Evolutionary conservation across 1,140 invertebrate species (phyloP).

Genomic region (Solenopsis invicta): DNA sequence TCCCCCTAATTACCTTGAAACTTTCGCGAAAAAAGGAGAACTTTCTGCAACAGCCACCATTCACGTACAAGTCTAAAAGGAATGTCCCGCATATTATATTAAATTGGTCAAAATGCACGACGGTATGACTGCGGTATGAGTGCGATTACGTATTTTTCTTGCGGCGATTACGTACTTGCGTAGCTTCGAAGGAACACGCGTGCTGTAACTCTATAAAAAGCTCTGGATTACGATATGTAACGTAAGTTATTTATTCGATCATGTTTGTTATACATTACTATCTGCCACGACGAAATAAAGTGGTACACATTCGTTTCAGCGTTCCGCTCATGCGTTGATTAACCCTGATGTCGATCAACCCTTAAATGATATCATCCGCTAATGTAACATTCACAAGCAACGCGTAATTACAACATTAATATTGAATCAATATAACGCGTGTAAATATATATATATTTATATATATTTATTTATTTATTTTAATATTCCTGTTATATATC

Average conservation of each 20-base stretch:
- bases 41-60: neutral
- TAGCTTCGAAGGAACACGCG: conserved; percentile 17
- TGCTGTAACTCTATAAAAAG: conserved; percentile 40
- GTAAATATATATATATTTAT: neutral
- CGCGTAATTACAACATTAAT: conserved; percentile 14
- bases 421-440: conserved; percentile 25
- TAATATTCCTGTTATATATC: neutral
- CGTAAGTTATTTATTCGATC: conserved; percentile 55
- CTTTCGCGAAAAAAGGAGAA: neutral
- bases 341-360: conserved; percentile 20
- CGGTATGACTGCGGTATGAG: neutral
- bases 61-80: conserved; percentile 21
- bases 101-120: conserved; percentile 44
- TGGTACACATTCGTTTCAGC: conserved; percentile 24
- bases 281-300: conserved; percentile 28
- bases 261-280: conserved; percentile 42
- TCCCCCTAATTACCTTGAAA: conserved; percentile 6
- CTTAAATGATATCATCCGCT: conserved; percentile 50
- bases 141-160: neutral
- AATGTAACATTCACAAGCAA: conserved; percentile 31
- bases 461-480: neutral
- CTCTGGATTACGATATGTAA: conserved; percentile 56
- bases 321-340: neutral
- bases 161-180: neutral
- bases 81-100: neutral